Base-by-base conservation (phyloP, 2,888 invertebrate species). In the Eristalinus sepulchralis region DNA sequence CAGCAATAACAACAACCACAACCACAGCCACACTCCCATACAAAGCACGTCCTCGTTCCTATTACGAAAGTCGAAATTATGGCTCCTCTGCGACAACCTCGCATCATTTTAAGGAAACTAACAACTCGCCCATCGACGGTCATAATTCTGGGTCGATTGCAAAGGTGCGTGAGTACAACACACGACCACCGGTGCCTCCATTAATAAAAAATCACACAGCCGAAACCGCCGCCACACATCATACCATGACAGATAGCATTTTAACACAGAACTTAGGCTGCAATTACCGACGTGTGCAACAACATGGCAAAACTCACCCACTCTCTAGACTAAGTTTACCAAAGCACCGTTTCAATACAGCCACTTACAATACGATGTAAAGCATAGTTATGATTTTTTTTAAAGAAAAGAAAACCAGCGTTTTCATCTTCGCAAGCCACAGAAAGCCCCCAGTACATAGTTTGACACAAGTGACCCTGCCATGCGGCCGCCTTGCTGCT, bases 251-350 rank as follows among this genome's bases (percentile, higher is more conserved):
- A 82, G 90, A 90, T 62, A 89, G 89, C 83, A 89, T 90, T 84
- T 83, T 89, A 88, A 83, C 89, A 70, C 89, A 86, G 75, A 89
- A 82, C 88, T 88, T 60, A 88, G 89, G 66, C 88, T 88, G 62
- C 88, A 89, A 84, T 86, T 91, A 95, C 91, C 95, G 94, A 89
- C 96, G 96, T 93, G 95, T 96, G 93, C 96, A 97, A 93, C 97
- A 98, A 92, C 97, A 97, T 92, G 98, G 98, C 90, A 97, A 97
- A 93, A 97, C 96, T 90, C 98, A 98, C 94, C 98, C 98, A 89
- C 94, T 98, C 91, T 96, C 97, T 90, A 96, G 96, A 95, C 95
- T 98, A 93, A 96, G 95, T 93, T 94, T 96, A 93, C 95, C 94
- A 93, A 95, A 96, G 94, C 94, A 95, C 90, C 94, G 94, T 93